Evolutionary conservation across 2,888 invertebrate species (phyloP), one percentile per base, ranked within the genome.

Genomic region (Erannis defoliaria): DNA sequence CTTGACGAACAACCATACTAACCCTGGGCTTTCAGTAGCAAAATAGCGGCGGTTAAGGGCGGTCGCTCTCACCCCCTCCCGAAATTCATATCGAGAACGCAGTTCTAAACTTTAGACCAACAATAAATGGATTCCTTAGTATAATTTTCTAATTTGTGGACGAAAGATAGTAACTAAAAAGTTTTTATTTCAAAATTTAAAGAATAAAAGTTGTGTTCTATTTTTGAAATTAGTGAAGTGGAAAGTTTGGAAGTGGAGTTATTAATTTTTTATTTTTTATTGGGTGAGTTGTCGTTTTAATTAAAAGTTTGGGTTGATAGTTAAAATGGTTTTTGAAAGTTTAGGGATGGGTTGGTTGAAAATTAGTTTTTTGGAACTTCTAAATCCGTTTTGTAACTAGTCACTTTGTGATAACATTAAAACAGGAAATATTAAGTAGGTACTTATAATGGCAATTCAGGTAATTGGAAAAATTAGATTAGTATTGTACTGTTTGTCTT

Each of bases 11-110:
- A 48, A 55, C 38, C 33, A 16, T 26, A 9, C 31, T 33, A 58
- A 64, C 67, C 62, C 55, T 26, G 14, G 48, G 50, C 43, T 23
- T 46, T 54, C 64, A 69, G 68, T 69, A 51, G 48, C 54, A 29
- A 35, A 18, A 35, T 40, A 46, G 26, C 63, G 21, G 23, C 54
- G 61, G 51, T 6, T 3, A 19, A 45, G 63, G 56, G 35, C 46
- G 56, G 68, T 63, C 68, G 68, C n/a, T 49, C n/a, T 14, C 55
- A 45, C 42, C 53, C 53, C 26, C 45, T 29, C 37, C 49, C n/a
- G 5, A 42, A 49, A 35, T 42, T 45, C 53, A 38, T n/a, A 54
- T 29, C 5, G 50, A 40, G 19, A 51, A 18, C 63, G 42, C 56
- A 61, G 58, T 54, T 19, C 38, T 29, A 61, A 63, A 63, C 26